Conservation (phyloP, 2,888 invertebrate species). For the Sarcophaga caerulescens region DNA sequence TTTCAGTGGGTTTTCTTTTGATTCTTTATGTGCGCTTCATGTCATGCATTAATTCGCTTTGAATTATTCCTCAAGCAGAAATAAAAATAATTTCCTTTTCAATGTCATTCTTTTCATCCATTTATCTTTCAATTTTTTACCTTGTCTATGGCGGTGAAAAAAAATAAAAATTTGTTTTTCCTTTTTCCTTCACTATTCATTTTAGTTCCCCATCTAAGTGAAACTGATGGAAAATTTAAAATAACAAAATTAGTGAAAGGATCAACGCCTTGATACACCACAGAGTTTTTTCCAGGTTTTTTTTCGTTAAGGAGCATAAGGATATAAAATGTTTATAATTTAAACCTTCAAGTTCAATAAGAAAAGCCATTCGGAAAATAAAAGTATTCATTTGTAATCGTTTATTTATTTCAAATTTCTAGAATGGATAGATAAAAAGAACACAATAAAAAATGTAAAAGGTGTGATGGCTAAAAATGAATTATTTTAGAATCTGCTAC, state of each 20-base stretch:
- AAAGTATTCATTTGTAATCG: no score
- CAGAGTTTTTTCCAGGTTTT: no score
- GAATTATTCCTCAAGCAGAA: slow-evolving; percentile 68
- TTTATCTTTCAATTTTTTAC: slow-evolving; percentile 55
- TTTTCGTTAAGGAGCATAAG: no score
- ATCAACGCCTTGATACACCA: not conserved
- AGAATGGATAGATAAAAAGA: no score
- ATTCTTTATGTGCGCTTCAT: slow-evolving; percentile 36
- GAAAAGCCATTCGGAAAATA: no score
- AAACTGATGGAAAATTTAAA: slow-evolving; percentile 24
- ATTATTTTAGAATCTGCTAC: no score
- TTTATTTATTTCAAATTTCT: no score
- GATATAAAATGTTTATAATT: no score
- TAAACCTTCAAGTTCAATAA: no score
- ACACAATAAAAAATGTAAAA: no score
- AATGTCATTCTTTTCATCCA: slow-evolving; percentile 53
- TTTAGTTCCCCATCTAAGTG: not conserved
- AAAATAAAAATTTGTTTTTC: slow-evolving; percentile 34
- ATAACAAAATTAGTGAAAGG: slow-evolving; percentile 11
- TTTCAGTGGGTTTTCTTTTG: slow-evolving; percentile 10
- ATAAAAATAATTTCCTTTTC: slow-evolving; percentile 69
- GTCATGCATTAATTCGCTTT: slow-evolving; percentile 67
- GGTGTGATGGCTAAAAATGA: no score
- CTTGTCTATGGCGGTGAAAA: slow-evolving; percentile 33
- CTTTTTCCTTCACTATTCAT: not conserved